Evolutionary conservation across 2,888 invertebrate species (phyloP), one percentile per base, ranked within the genome.

Genomic region (Belgica antarctica): DNA sequence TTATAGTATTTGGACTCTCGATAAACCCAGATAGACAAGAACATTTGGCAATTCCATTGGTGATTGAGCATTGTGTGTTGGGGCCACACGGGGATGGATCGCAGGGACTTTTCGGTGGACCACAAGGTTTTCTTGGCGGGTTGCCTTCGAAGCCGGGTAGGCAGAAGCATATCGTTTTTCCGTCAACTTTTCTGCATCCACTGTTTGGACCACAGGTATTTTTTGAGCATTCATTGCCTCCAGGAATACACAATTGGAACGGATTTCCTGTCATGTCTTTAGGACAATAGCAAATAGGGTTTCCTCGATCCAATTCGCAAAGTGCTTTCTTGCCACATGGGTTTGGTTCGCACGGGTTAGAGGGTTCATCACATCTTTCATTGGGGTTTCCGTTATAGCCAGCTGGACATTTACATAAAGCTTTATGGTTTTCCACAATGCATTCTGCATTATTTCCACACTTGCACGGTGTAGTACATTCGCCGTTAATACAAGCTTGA

Each of bases 251-350:
- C 80, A 87, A 89, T 77, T 88, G 86, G 78, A 93, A 93, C 52
- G 94, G 94, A 84, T 94, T 93, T 78, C 94, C 94, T 2, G 93
- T 94, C 72, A 92, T 82, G 72, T 92, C 93, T 78, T 90, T 92
- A 0, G 93, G 93, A 76, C 94, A 94, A 81, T 85, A 91, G 76
- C 94, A 95, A 73, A 94, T 89, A 1, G 94, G 93, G 78, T 88
- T 89, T 65, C 92, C 93, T 75, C 89, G 87, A 75, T 92, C 91
- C 63, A 87, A 84, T 81, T 92, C 92, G 77, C 94, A 95, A 72
- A 89, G 80, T 1, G 94, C 93, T 75, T 90, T 89, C 1, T 83
- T 80, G n/a, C 94, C 94, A 75, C 93, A 94, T n/a, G 93, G 93
- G 79, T 89, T 92, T 24, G 91, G 90, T 72, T 85, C 82, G 75